Percentiles rank a stretch among this genome's conserved stretches.
phyloP scores from a whole-genome alignment of 2,113 vertebrate genomes.

The Acrocephalus arundinaceus region DNA sequence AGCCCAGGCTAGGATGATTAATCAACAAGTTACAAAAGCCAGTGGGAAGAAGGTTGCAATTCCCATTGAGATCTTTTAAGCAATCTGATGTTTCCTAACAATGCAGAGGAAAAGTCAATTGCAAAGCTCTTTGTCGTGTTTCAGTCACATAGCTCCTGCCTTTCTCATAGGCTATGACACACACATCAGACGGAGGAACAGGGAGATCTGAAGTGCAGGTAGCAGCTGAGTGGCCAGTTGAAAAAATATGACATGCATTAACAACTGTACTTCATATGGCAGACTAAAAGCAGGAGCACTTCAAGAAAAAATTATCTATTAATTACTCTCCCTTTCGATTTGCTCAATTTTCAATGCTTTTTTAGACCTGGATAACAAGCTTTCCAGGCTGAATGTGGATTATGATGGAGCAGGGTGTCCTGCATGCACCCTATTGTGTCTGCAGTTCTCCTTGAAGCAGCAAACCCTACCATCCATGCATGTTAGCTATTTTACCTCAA shows the following conservation, averaged over 20 bases:
- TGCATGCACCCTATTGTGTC: rapidly evolving
- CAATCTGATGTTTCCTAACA: background rate
- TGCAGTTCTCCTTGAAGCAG: background rate
- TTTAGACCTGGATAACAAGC: background rate
- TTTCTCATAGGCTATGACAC: background rate
- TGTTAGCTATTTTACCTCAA: background rate
- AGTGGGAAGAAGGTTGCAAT: background rate
- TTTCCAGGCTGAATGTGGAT: background rate
- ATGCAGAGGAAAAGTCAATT: background rate
- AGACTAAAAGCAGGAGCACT: background rate
- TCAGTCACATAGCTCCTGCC: background rate
- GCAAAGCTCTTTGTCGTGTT: background rate
- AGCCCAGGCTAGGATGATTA: background rate
- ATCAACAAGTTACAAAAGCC: background rate
- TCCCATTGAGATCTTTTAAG: background rate
- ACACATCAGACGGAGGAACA: background rate
- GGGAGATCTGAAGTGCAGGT: background rate
- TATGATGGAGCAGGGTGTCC: background rate
- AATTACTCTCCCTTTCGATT: background rate
- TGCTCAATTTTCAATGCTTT: background rate
- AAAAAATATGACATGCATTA: background rate
- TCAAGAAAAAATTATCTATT: background rate
- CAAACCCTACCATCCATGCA: background rate
- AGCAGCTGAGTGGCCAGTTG: background rate
- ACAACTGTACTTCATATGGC: background rate